Base-by-base conservation (phyloP, 2,888 invertebrate genomes). In the Heliconius erato region DNA sequence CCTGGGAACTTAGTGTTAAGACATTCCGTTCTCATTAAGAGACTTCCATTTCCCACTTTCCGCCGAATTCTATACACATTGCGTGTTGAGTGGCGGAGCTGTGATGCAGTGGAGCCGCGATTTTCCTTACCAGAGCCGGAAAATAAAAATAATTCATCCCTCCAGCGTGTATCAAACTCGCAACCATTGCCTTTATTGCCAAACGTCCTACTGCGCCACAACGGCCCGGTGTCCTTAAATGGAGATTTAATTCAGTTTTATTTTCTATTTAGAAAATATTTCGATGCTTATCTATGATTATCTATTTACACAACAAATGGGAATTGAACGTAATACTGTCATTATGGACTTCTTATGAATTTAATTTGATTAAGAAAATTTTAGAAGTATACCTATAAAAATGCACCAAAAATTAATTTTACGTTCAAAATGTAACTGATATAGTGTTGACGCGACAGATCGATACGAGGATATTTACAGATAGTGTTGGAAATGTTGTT, bases 391-490 rank as follows among this genome's bases (percentile, higher is more conserved):
- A 23, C 19, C 28, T 35, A n/a, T 6, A n/a, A 12, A 40, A 1
- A 12, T 63, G 26, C 9, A 77, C 65, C 40, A 28, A 78, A 87
- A 87, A 88, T 88, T 87, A 88, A 85, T 87, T 87, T 86, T 86
- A 87, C 85, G 83, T 81, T 72, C 85, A 85, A 86, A 87, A 26
- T 28, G 78, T 82, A 81, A 79, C 81, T 82, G 76, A 78, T 79
- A 83, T 86, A 85, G 86, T 87, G 86, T 86, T 59, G 82, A 80
- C 72, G 79, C 82, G 82, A 85, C 85, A 80, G 85, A 90, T 92
- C 91, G 91, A 92, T 92, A 91, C 86, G 91, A 91, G 93, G 94
- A 93, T 93, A 94, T 93, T 94, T 91, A 92, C 88, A 87, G 84
- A 81, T 91, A 93, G 91, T 40, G 91, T 79, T 81, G 81, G 32